phyloP scores from a whole-genome alignment of 2,797 vertebrate species.

The Acestrorhynchus altus region DNA sequence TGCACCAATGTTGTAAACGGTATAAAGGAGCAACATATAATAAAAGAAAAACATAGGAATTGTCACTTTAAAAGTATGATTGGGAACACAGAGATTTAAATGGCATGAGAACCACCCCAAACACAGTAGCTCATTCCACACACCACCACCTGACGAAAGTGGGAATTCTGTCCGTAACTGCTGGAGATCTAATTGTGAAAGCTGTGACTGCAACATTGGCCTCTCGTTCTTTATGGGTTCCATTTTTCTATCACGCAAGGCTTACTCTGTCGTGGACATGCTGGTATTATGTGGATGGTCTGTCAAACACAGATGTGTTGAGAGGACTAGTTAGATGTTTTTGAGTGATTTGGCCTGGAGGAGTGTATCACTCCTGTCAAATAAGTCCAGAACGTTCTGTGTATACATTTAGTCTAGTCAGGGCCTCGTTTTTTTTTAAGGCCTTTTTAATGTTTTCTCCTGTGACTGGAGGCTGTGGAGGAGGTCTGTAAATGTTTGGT shows the following conservation, averaged over 20 bases:
- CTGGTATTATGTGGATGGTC: background rate
- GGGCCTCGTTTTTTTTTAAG: background rate
- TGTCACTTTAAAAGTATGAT: no score
- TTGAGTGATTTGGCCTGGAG: constrained; percentile 3
- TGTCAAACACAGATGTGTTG: constrained; percentile 11
- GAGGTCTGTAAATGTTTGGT: constrained; percentile 17
- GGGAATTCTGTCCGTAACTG: no score
- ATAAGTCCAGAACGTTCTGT: constrained; percentile 20
- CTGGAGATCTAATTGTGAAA: background rate
- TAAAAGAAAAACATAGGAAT: no score
- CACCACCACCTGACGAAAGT: no score
- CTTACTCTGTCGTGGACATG: background rate
- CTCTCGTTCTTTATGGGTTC: background rate
- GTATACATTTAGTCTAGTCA: constrained; percentile 39
- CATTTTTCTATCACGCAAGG: background rate
- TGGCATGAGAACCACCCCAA: no score
- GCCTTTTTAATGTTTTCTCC: background rate
- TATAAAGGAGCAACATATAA: no score
- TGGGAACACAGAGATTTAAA: no score
- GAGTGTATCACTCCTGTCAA: constrained; percentile 18
- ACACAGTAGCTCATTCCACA: no score
- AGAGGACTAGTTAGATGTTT: background rate
- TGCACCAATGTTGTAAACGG: no score
- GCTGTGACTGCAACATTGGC: background rate
- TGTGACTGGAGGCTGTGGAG: background rate